Percentiles rank a stretch among this genome's conserved stretches.
These are phyloP conservation scores for Cheumatopsyche charites DNA, from an alignment of 1,140 invertebrate species.

Conservation along the genomic window DNA sequence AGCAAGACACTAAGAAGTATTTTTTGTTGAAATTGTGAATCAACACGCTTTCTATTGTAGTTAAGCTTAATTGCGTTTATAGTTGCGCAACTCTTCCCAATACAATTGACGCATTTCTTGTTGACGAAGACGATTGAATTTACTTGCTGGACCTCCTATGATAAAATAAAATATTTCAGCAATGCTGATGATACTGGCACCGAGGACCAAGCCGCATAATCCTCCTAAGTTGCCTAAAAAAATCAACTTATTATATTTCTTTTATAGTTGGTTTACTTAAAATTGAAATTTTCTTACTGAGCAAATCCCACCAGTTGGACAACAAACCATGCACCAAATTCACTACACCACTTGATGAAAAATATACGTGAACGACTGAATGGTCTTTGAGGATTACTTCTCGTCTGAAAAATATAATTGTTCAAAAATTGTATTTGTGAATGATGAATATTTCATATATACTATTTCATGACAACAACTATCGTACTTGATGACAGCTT, in stretches of 20 bases:
- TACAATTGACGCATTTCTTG: constrained; percentile 36
- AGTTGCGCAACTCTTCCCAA: constrained; percentile 42
- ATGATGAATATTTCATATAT: neutral
- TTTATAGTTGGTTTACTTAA: no score
- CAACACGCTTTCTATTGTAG: no score
- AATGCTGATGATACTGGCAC: constrained; percentile 66
- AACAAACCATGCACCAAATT: constrained; percentile 58
- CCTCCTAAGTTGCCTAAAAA: constrained; percentile 66
- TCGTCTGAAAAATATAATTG: constrained; percentile 48
- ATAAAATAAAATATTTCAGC: constrained; percentile 65
- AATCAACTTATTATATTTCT: no score
- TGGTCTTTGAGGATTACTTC: constrained; percentile 57
- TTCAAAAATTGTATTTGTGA: constrained; percentile 22
- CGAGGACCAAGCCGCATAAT: constrained; percentile 66
- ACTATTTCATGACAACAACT: neutral
- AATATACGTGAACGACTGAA: constrained; percentile 58
- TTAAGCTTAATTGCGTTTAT: constrained; percentile 23
- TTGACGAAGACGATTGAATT: constrained; percentile 13
- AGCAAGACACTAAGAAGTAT: no score
- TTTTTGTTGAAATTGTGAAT: no score
- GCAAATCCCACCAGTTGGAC: constrained; percentile 61
- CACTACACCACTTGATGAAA: constrained; percentile 55
- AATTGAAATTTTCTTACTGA: constrained; percentile 53
- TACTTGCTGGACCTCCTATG: constrained; percentile 49
- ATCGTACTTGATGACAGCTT: constrained; percentile 41